Percentiles rank a stretch among this genome's conserved stretches.
These are phyloP conservation scores for Heliothis virescens DNA, from an alignment of 1,140 invertebrate genomes.

Conservation along the genomic window DNA sequence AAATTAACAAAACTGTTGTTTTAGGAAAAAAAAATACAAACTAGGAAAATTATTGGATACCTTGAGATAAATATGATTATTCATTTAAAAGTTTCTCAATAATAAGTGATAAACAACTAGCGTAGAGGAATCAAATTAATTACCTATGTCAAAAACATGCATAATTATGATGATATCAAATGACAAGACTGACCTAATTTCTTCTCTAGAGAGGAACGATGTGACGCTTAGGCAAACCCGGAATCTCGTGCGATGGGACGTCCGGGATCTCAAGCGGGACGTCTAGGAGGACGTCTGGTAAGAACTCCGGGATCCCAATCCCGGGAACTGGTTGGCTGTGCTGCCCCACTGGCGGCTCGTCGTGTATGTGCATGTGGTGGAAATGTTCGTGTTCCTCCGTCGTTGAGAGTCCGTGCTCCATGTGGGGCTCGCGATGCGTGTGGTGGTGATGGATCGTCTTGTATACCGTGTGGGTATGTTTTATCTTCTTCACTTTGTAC, in stretches of 20 bases:
- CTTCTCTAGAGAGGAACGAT: constrained; percentile 61
- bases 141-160: too few relatives aligned
- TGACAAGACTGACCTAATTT: constrained; percentile 57
- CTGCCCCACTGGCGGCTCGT: constrained; percentile 60
- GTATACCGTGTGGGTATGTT: constrained; percentile 89
- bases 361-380: constrained; percentile 77
- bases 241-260: constrained; percentile 60
- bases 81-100: too few relatives aligned
- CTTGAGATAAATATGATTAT: too few relatives aligned
- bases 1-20: too few relatives aligned
- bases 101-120: too few relatives aligned
- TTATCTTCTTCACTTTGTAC: constrained; percentile 88
- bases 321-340: constrained; percentile 66
- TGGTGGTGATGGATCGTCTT: constrained; percentile 88
- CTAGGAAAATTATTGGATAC: too few relatives aligned
- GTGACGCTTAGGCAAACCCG: constrained; percentile 52
- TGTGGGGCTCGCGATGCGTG: constrained; percentile 69
- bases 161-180: too few relatives aligned
- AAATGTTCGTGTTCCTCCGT: constrained; percentile 82
- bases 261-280: constrained; percentile 62
- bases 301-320: constrained; percentile 71
- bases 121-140: too few relatives aligned
- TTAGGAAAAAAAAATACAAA: too few relatives aligned
- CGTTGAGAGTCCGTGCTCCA: constrained; percentile 52
- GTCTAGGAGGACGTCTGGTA: constrained; percentile 71